phyloP scores from a whole-genome alignment of 2,113 vertebrate species.

The Eupsittula cactorum region DNA sequence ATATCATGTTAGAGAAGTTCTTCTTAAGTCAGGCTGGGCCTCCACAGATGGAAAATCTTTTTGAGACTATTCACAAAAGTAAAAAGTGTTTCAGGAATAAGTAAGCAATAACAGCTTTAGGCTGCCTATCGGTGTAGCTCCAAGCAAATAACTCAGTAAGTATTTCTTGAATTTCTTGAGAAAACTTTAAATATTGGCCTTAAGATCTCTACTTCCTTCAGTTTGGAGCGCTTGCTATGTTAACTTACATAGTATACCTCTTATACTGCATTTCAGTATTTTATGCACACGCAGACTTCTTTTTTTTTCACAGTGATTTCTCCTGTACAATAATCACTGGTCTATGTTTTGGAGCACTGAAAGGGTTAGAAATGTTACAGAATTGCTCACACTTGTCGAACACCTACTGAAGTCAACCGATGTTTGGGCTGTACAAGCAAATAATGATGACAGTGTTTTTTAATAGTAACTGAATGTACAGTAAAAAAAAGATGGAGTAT shows the following conservation, averaged over 20 bases:
- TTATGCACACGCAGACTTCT: neutral
- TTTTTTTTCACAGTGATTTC: accelerated
- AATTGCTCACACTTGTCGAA: neutral
- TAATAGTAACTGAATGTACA: neutral
- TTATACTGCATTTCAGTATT: neutral
- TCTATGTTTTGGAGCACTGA: neutral
- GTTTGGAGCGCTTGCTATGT: neutral
- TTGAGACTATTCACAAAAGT: neutral
- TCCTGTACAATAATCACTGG: neutral
- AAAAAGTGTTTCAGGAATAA: neutral
- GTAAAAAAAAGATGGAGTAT: neutral
- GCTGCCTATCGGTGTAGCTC: neutral
- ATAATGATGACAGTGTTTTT: neutral
- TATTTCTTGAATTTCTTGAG: slow-evolving; percentile 29
- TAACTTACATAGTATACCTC: neutral
- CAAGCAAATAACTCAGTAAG: neutral
- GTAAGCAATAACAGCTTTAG: neutral
- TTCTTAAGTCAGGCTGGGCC: neutral
- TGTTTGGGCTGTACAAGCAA: neutral
- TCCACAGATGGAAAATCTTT: neutral
- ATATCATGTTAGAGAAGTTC: neutral
- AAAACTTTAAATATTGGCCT: neutral
- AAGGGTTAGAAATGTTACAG: neutral
- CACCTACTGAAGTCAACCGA: neutral
- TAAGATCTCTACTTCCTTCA: neutral